phyloP scores from a whole-genome alignment of 2,113 vertebrate species.

The Oreochromis spilurus region DNA sequence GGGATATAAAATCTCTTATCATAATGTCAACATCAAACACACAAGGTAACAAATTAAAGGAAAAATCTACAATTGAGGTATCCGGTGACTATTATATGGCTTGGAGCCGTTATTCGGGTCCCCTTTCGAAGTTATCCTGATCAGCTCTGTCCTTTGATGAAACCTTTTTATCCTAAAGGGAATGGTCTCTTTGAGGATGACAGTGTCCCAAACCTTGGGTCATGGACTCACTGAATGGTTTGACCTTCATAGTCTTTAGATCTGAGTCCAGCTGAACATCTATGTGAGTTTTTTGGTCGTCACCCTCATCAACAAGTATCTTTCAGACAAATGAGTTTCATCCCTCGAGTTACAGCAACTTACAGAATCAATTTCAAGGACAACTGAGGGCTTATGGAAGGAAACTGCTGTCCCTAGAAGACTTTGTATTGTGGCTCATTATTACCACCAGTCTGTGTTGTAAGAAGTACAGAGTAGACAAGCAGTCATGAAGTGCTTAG shows the following conservation, averaged over 20 bases:
- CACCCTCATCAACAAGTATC: accelerated
- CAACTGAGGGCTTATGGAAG: not conserved
- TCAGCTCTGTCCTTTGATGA: not conserved
- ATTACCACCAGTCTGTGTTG: not conserved
- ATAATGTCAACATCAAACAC: not conserved
- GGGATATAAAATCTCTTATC: not conserved
- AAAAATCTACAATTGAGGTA: not conserved
- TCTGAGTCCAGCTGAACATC: not conserved
- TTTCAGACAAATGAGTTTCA: not conserved
- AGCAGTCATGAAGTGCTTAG: not conserved
- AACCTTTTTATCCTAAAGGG: not conserved
- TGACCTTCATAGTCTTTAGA: not conserved
- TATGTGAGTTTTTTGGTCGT: not conserved
- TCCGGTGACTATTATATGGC: not conserved
- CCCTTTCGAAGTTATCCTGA: not conserved
- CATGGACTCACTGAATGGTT: not conserved
- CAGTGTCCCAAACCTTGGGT: not conserved
- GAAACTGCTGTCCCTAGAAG: accelerated
- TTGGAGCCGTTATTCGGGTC: not conserved
- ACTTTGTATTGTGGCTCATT: not conserved
- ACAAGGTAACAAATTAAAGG: not conserved
- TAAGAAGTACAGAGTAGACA: not conserved
- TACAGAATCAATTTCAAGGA: not conserved
- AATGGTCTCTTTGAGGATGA: not conserved
- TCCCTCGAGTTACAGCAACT: not conserved